Percentiles rank a stretch among this genome's conserved stretches.
These are phyloP conservation scores for Unio delphinus DNA, from an alignment of 2,888 invertebrate species.

Conservation along the genomic window DNA sequence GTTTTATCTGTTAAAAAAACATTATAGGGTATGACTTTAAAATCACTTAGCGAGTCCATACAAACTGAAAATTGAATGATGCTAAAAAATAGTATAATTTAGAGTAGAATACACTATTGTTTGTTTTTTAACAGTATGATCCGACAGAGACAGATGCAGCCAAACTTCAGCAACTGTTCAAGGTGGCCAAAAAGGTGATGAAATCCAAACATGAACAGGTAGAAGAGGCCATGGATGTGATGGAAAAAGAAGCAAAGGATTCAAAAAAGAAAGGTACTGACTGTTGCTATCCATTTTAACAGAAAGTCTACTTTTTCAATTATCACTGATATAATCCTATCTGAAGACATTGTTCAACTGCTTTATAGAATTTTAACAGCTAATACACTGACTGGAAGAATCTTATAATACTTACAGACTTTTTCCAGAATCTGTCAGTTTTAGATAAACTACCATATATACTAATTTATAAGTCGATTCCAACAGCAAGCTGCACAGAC, in stretches of 20 bases:
- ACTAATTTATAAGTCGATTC: no score
- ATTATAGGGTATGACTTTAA: no score
- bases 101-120: background rate
- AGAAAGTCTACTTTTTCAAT: background rate
- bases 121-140: constrained; percentile 40
- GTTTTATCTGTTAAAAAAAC: no score
- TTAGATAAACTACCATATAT: no score
- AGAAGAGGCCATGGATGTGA: constrained; percentile 62
- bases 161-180: constrained; percentile 64
- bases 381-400: background rate
- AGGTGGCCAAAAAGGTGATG: constrained; percentile 63
- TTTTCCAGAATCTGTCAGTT: no score
- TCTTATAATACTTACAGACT: background rate
- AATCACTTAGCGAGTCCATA: no score
- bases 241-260: constrained; percentile 58
- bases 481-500: no score
- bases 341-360: background rate
- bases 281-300: background rate
- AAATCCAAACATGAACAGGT: constrained; percentile 58
- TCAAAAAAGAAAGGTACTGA: constrained; percentile 60
- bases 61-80: no score
- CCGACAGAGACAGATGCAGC: constrained; percentile 55
- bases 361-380: background rate
- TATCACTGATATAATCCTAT: constrained; percentile 1
- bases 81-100: no score